These are phyloP conservation scores for Falco columbarius DNA, from an alignment of 2,797 vertebrate species.

Conservation along the genomic window DNA sequence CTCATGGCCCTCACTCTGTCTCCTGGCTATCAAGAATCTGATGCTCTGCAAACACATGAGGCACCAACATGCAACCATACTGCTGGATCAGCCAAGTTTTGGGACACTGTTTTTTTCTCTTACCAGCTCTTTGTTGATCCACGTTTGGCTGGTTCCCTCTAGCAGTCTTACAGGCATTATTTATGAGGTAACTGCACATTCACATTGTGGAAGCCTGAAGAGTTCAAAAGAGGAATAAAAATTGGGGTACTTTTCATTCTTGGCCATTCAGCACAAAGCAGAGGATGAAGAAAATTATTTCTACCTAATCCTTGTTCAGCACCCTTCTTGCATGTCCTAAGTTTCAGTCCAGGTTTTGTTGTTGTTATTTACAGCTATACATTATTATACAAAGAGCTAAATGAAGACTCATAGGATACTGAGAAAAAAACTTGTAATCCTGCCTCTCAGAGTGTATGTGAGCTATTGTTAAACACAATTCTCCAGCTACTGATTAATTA, in stretches of 20 bases:
- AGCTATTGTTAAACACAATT: neutral
- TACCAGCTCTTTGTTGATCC: neutral
- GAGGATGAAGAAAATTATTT: conserved; percentile 6
- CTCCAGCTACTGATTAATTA: neutral
- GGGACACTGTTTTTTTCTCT: neutral
- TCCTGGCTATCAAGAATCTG: neutral
- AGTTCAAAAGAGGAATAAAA: neutral
- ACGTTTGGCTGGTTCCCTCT: neutral
- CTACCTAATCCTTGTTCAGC: conserved; percentile 31
- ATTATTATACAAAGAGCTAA: neutral
- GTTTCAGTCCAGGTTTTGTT: neutral
- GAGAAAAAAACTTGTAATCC: neutral
- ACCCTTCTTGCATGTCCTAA: neutral
- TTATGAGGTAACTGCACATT: neutral
- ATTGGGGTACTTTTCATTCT: neutral
- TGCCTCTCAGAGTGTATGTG: neutral
- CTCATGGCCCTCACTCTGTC: neutral
- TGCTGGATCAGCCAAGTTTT: neutral
- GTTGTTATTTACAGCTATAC: neutral
- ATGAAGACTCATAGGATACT: neutral
- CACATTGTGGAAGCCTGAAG: neutral
- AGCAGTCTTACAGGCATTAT: neutral
- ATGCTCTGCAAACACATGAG: neutral
- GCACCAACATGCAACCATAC: neutral
- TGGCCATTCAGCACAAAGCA: neutral